phyloP scores from a whole-genome alignment of 1,140 invertebrate genomes.

The Triops longicaudatus region DNA sequence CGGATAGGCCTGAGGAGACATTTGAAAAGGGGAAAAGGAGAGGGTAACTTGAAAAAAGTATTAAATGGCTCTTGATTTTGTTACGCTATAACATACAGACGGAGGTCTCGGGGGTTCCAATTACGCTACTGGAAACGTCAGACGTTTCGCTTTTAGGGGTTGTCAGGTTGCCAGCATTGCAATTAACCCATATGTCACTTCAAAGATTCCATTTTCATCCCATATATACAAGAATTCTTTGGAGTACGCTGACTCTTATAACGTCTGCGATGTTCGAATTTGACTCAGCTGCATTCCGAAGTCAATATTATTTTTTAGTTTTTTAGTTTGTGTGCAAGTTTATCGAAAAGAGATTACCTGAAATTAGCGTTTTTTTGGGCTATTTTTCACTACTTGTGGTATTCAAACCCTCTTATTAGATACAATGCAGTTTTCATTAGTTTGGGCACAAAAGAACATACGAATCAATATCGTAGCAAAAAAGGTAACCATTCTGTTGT shows the following conservation, averaged over 20 bases:
- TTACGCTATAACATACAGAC: neutral
- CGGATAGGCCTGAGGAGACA: neutral
- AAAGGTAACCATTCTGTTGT: no score
- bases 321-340: no score
- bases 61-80: neutral
- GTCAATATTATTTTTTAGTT: no score
- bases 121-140: constrained; percentile 1
- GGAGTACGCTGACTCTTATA: neutral
- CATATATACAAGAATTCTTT: neutral
- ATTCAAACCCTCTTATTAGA: no score
- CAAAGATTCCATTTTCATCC: neutral
- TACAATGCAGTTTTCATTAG: no score
- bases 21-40: neutral
- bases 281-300: no score
- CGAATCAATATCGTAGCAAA: no score
- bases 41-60: neutral
- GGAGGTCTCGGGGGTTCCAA: neutral
- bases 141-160: constrained; percentile 11
- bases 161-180: constrained; percentile 5
- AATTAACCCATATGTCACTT: constrained; percentile 8
- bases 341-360: no score
- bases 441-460: no score
- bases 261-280: no score
- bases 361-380: no score
- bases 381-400: no score